Evolutionary conservation across 2,888 invertebrate species (phyloP).

Genomic region (Sympetrum striolatum): DNA sequence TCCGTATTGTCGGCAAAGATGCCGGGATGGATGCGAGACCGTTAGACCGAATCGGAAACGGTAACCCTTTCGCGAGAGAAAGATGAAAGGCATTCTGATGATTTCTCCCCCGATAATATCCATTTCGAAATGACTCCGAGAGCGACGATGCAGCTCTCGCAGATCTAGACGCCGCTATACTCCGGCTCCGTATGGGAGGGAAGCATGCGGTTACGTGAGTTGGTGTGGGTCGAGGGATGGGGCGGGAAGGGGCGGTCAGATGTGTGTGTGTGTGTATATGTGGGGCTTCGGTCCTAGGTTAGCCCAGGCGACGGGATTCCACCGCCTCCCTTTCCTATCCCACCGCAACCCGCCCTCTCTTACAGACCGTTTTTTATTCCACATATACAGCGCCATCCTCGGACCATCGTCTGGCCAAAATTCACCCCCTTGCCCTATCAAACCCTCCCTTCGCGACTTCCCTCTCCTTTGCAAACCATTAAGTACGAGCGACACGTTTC

Average conservation of each 20-base stretch:
- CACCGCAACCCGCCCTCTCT: neutral
- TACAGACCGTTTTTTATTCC: conserved; percentile 31
- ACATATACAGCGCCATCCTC: neutral
- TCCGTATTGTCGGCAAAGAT: too few species aligned
- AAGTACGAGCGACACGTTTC: conserved; percentile 18
- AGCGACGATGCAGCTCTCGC: conserved; percentile 23
- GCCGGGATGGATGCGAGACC: too few species aligned
- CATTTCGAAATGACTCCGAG: neutral
- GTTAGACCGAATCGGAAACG: neutral
- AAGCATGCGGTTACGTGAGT: conserved; percentile 30
- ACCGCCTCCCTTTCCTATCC: conserved; percentile 10
- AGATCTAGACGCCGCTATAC: conserved; percentile 26
- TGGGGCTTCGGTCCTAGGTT: conserved; percentile 41
- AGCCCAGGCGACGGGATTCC: conserved; percentile 38
- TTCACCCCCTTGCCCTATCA: conserved; percentile 5
- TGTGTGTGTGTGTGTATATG: conserved; percentile 26
- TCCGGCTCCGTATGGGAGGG: neutral
- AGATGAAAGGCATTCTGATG: neutral
- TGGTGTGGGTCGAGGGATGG: neutral
- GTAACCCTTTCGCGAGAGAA: neutral
- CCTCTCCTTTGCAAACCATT: conserved; percentile 24
- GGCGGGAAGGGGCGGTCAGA: neutral
- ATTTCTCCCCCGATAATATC: neutral
- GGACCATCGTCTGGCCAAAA: conserved; percentile 40
- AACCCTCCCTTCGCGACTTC: neutral